Evolutionary conservation across 2,797 vertebrate species (phyloP).

Genomic region (Fistularia commersonii): DNA sequence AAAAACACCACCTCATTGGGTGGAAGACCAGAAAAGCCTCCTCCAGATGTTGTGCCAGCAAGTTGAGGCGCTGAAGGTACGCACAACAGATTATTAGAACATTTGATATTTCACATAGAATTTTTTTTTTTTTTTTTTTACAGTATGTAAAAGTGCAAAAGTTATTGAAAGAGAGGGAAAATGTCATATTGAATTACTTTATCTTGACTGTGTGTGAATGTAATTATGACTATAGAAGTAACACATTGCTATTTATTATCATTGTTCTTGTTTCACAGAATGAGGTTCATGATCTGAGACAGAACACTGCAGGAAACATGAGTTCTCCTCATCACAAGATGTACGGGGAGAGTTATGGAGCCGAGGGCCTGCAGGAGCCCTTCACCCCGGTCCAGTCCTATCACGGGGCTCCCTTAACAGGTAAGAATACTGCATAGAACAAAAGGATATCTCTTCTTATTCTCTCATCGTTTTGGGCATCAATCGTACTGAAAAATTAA

Average conservation of each 20-base stretch:
- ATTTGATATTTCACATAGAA: not conserved
- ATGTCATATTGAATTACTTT: too few species aligned
- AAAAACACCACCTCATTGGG: conserved; percentile 94
- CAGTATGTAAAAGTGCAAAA: too few species aligned
- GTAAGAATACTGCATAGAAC: conserved; percentile 52
- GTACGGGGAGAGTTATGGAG: conserved; percentile 81
- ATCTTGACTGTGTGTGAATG: not conserved
- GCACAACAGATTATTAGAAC: not conserved
- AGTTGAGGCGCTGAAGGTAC: conserved; percentile 95
- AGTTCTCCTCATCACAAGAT: conserved; percentile 81
- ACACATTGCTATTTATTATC: conserved; percentile 3
- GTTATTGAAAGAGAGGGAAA: too few species aligned
- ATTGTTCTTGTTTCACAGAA: conserved; percentile 72
- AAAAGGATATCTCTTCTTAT: not conserved
- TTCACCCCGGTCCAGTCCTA: conserved; percentile 86
- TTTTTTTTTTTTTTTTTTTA: not conserved
- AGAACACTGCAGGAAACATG: conserved; percentile 75
- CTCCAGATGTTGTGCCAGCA: conserved; percentile 94
- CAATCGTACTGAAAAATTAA: too few species aligned
- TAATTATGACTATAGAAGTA: not conserved
- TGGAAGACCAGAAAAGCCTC: conserved; percentile 92
- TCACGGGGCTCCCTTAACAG: conserved; percentile 90
- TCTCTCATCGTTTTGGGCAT: too few species aligned
- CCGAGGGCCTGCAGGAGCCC: conserved; percentile 82
- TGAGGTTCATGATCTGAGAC: conserved; percentile 93